Evolutionary conservation across 1,140 invertebrate species (phyloP).

Genomic region (Macrosteles quadrilineatus): DNA sequence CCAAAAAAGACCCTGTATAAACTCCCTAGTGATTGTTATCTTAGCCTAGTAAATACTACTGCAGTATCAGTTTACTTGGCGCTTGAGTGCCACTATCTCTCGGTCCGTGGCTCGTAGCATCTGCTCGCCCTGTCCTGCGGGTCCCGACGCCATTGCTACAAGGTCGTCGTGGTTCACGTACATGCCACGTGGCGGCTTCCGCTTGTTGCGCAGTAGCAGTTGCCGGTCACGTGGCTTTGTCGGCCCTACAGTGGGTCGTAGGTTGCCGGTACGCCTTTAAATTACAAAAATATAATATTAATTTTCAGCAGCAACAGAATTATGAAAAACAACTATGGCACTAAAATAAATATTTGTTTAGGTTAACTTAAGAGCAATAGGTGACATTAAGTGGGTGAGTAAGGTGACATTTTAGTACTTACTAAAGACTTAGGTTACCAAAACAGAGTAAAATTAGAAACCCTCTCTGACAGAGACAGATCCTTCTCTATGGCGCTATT

Average conservation of each 20-base stretch:
- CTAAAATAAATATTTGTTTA: too few species aligned
- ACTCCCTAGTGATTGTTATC: too few species aligned
- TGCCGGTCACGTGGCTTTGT: conserved; percentile 50
- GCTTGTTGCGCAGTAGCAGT: conserved; percentile 76
- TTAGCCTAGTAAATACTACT: too few species aligned
- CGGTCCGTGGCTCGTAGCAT: conserved; percentile 89
- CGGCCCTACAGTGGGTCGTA: conserved; percentile 57
- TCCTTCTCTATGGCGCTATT: too few species aligned
- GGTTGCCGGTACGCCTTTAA: conserved; percentile 56
- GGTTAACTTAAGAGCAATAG: too few species aligned
- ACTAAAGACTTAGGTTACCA: too few species aligned
- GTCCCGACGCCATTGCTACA: conserved; percentile 73
- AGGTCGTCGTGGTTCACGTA: conserved; percentile 97
- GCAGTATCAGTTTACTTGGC: conserved; percentile 68
- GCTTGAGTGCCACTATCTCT: conserved; percentile 90
- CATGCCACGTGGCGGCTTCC: conserved; percentile 93
- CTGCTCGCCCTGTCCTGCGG: conserved; percentile 64
- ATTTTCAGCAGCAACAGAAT: background rate
- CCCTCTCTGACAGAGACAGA: too few species aligned
- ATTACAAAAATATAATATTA: background rate
- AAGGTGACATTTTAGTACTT: too few species aligned
- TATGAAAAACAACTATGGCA: background rate
- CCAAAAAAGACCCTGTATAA: too few species aligned
- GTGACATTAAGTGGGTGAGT: too few species aligned
- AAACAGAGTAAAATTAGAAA: too few species aligned